A percentile compares a stretch with the other conserved stretches of the same genome.
Conservation (phyloP, 2,888 invertebrate species). For the Synanthedon andrenaeformis region DNA sequence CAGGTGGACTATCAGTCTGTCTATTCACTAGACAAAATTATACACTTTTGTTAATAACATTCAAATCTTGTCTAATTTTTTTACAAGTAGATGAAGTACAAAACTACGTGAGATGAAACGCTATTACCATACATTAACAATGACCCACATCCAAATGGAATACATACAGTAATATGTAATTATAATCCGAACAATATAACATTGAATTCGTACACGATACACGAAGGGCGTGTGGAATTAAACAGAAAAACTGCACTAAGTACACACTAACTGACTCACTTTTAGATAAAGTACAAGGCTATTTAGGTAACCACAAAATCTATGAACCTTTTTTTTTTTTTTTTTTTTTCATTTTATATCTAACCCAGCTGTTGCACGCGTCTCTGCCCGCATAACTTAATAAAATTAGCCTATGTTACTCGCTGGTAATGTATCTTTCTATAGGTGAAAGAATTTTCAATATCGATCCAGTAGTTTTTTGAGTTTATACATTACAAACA, state of each 20-base stretch:
- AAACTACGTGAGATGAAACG: background rate
- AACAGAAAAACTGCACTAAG: slow-evolving; percentile 26
- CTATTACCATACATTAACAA: background rate
- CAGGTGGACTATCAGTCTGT: no score
- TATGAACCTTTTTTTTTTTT: slow-evolving; percentile 8
- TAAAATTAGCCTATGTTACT: no score
- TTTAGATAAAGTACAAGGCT: slow-evolving; percentile 54
- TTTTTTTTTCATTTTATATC: background rate
- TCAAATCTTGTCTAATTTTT: background rate
- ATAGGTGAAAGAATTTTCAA: no score
- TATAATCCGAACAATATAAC: slow-evolving; percentile 19
- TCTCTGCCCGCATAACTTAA: no score
- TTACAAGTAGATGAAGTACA: background rate
- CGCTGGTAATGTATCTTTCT: no score
- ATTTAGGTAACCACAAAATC: slow-evolving; percentile 5
- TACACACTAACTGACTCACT: slow-evolving; percentile 33
- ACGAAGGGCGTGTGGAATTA: slow-evolving; percentile 34
- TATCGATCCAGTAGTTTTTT: background rate
- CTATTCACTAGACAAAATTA: no score
- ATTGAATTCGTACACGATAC: slow-evolving; percentile 34
- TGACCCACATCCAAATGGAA: background rate
- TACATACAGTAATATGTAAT: background rate
- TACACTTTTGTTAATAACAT: no score
- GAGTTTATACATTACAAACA: background rate
- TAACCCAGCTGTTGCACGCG: background rate